Evolutionary conservation across 2,888 invertebrate species (phyloP), one percentile per base, ranked within the genome.

Genomic region (Latrodectus elegans): DNA sequence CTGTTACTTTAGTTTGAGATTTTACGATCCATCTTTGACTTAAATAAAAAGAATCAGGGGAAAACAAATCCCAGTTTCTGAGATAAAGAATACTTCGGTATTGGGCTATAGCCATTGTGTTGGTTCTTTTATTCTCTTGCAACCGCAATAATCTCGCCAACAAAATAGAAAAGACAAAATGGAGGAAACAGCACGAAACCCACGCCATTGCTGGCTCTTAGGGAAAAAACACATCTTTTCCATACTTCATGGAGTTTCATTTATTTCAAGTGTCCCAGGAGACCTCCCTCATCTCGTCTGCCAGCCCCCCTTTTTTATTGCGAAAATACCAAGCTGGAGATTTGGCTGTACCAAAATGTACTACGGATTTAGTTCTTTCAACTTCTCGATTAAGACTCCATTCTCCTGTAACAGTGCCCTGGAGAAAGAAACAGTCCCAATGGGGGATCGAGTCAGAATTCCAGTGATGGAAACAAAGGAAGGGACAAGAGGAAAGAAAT

Each of bases 381-480:
- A 51, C 67, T 38, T 70, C 79, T 68, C 83, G 83, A 83, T 83
- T 83, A 83, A 83, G 83, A 83, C 52, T 26, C 76, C 49, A 76
- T 83, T 76, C 76, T 83, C 76, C 76, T 76, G 6, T 83, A 83
- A 83, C 83, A 55, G 76, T 26, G 60, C 83, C 71, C 83, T 55
- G n/a, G 83, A 75, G 83, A 76, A 22, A 17, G 15, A 65, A 70
- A 71, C 6, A 67, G 22, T 77, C 64, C 49, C 9, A 52, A 11
- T 49, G 64, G 38, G 38, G 6, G 38, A 38, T 38, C 38, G 38
- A 38, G 38, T 38, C 38, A 38, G 38, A 38, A 38, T 38, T 38
- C 38, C 38, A 38, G 38, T 38, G 38, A 38, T 38, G 38, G 38
- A 38, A 38, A 38, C 38, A 38, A n/a, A 74, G 11, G 22, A 55